Conservation (phyloP, 2,797 vertebrate species). For the Hoplostethus mediterraneus region DNA sequence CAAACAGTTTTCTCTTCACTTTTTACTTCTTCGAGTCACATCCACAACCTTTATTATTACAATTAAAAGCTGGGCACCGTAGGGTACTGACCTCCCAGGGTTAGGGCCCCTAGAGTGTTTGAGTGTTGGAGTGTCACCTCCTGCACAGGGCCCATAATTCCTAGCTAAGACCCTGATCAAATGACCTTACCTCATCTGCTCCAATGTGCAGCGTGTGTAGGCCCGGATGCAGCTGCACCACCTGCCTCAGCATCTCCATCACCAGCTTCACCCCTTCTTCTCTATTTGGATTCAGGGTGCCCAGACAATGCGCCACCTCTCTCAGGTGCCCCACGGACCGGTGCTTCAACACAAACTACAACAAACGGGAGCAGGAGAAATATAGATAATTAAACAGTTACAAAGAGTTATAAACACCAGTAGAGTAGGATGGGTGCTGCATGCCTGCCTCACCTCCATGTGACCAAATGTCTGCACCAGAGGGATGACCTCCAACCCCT, state of each 20-base stretch:
- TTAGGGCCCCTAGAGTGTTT: too few relatives aligned
- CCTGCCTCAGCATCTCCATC: slow-evolving; percentile 90
- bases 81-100: too few relatives aligned
- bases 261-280: slow-evolving; percentile 86
- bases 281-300: slow-evolving; percentile 92
- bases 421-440: not conserved
- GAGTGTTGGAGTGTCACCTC: too few relatives aligned
- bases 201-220: slow-evolving; percentile 84
- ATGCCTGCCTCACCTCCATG: slow-evolving; percentile 91
- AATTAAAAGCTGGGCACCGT: too few relatives aligned
- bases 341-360: slow-evolving; percentile 95
- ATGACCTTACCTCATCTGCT: slow-evolving; percentile 82
- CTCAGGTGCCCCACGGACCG: slow-evolving; percentile 85
- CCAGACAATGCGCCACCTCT: slow-evolving; percentile 89
- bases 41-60: too few relatives aligned
- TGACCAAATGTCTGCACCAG: slow-evolving; percentile 97
- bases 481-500: slow-evolving; percentile 90
- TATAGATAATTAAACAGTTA: not conserved
- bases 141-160: too few relatives aligned
- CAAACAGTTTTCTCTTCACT: not conserved
- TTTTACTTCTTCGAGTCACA: not conserved
- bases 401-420: not conserved
- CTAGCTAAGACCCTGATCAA: too few relatives aligned
- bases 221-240: slow-evolving; percentile 88
- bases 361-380: not conserved